Base-by-base conservation (phyloP, 1,140 invertebrate species). In the Zaprionus nigranus region DNA sequence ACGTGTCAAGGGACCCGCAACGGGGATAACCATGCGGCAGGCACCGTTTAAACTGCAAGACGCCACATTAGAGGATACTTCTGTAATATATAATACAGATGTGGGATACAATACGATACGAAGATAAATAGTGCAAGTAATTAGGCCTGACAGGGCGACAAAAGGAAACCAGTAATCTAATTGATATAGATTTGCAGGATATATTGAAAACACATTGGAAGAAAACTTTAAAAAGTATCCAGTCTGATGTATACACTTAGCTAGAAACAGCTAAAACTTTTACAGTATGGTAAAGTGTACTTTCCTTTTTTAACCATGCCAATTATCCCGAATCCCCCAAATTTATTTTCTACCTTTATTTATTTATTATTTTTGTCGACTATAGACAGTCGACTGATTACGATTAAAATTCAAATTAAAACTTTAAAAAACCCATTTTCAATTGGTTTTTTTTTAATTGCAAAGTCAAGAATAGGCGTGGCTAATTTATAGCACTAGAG, bases 11-110 rank as follows among this genome's bases (percentile, higher is more conserved):
- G 78, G 69, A 76, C 43, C 56, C 49, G 57, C 56, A 73, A 40
- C 22, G 53, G 49, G 49, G 60, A 36, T 75, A 54, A 62, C 60
- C 13, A 60, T 54, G 34, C 22, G 53, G 75, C 66, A 85, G 82
- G 78, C 81, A 84, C 54, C 66, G 60, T 67, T 81, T 68, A 81
- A 75, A 85, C 82, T 51, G 17, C 30, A 49, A 58, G 82, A 81
- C 82, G 81, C 81, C 81, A 78, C 66, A 83, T 81, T 82, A 82
- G 49, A 49, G 70, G 49, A 9, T 12, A 64, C 58, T 58, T n/a
- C 7, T 3, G 6, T 46, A 7, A 2, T 46, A 46, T n/a, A 46
- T 46, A 17, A 46, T 46, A 17, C 40, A n/a, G 6, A 3, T 17
- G 40, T 17, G 40, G 40, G 12, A 56, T 13, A 30, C 17, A 22